Percentiles rank a stretch among this genome's conserved stretches.
These are phyloP conservation scores for Apostichopus japonicus DNA, from an alignment of 35 echinoderm and acorn worm genomes.

Conservation along the genomic window DNA sequence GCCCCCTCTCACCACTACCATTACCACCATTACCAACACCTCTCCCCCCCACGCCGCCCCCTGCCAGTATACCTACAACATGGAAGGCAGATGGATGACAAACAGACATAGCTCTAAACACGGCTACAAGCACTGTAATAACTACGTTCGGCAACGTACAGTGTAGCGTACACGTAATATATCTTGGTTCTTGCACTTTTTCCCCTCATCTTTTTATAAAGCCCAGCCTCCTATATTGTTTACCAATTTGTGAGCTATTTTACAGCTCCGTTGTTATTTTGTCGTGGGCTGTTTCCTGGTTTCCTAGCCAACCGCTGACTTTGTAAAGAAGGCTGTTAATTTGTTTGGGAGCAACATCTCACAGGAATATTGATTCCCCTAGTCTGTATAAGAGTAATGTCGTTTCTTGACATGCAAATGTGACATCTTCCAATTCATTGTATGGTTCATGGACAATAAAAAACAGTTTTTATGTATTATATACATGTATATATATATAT, in stretches of 20 bases:
- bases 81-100: too few species aligned
- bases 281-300: not conserved
- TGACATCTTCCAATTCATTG: not conserved
- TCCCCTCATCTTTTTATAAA: not conserved
- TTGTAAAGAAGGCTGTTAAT: slow-evolving; percentile 4
- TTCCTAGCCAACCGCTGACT: slow-evolving; percentile 11
- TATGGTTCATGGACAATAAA: not conserved
- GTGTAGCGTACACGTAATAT: too few species aligned
- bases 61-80: too few species aligned
- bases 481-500: too few species aligned
- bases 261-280: slow-evolving; percentile 15
- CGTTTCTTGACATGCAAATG: slow-evolving; percentile 4
- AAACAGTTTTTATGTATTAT: not conserved
- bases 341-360: slow-evolving; percentile 8
- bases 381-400: slow-evolving; percentile 2
- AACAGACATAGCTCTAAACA: too few species aligned
- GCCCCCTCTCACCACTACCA: too few species aligned
- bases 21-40: too few species aligned
- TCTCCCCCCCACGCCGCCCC: too few species aligned
- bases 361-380: not conserved
- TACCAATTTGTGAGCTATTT: slow-evolving; percentile 24
- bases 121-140: too few species aligned
- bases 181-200: not conserved
- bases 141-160: too few species aligned
- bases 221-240: slow-evolving; percentile 5